A percentile compares a stretch with the other conserved stretches of the same genome.
phyloP scores from a whole-genome alignment of 2,888 invertebrate genomes.

The Dyspetes luteomarginatus region DNA sequence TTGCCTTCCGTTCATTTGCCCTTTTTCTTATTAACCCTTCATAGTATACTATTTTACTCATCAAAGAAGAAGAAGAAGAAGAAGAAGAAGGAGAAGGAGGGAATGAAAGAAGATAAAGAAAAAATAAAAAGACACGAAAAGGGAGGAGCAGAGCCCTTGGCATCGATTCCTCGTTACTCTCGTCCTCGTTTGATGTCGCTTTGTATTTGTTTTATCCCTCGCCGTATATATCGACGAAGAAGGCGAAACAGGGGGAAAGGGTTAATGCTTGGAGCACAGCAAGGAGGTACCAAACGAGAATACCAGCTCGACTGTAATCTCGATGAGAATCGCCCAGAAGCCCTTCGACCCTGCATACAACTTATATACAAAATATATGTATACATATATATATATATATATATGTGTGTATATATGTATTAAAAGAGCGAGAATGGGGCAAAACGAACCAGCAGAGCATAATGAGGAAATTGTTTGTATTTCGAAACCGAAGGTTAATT shows the following conservation, averaged over 20 bases:
- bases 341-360: constrained; percentile 56
- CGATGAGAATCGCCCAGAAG: constrained; percentile 61
- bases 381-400: not conserved
- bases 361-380: not conserved
- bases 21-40: constrained; percentile 51
- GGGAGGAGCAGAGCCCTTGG: constrained; percentile 59
- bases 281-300: constrained; percentile 50
- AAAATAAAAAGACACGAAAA: constrained; percentile 11
- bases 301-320: constrained; percentile 61
- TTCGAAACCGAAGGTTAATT: not conserved
- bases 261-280: constrained; percentile 50
- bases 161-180: constrained; percentile 66
- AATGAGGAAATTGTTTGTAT: not conserved
- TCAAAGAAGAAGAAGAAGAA: constrained; percentile 62
- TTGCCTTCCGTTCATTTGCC: constrained; percentile 6
- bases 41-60: constrained; percentile 58
- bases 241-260: constrained; percentile 54
- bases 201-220: constrained; percentile 63
- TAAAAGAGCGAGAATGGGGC: not conserved
- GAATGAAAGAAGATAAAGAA: constrained; percentile 67
- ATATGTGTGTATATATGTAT: not conserved
- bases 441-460: not conserved
- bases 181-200: constrained; percentile 63
- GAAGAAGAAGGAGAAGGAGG: constrained; percentile 59
- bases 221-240: constrained; percentile 27